Evolutionary conservation across 2,888 invertebrate genomes (phyloP), one percentile per base, ranked within the genome.

Genomic region (Trichogramma dendrolimi): DNA sequence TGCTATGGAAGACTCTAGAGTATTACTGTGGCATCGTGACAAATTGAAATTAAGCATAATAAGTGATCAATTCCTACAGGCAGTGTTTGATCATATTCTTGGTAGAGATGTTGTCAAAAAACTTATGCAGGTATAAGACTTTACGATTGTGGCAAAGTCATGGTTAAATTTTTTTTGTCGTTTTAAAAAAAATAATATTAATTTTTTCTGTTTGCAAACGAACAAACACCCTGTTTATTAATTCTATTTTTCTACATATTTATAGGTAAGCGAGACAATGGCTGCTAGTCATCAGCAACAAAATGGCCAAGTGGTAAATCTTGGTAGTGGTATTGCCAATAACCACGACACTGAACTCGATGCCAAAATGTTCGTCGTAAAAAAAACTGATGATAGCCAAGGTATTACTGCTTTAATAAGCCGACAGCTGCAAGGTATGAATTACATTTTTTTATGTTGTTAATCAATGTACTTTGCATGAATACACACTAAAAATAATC

Each of bases 71-170:
- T 92, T 92, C 81, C 84, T 92, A 69, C 90, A 91, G 80, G 88
- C 90, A 27, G 90, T 92, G 64, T 91, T 92, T 80, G 92, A 92
- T 80, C 92, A 92, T 77, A 89, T 92, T 71, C 83, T 92, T 56
- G 92, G 92, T 39, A 81, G 91, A 70, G 92, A 92, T 77, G 91
- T 92, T 64, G 92, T 92, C 54, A 90, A 91, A 77, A 92, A 92
- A 78, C 83, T 92, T 54, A 89, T 92, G 86, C 91, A 92, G 86
- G 92, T 91, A 70, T 46, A 46, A 46, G 42, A 39, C 6, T 42
- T 46, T 39, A 43, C 10, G 10, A 51, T 50, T 55, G 14, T 50
- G 48, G 55, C 55, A 59, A 53, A 27, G 27, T 27, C 27, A 61
- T 58, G 6, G 2, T 53, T 63, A 49, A 42, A 40, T 58, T 50